These are phyloP conservation scores for Odontamblyopus lacepedii DNA, from an alignment of 2,797 vertebrate species.

Conservation along the genomic window DNA sequence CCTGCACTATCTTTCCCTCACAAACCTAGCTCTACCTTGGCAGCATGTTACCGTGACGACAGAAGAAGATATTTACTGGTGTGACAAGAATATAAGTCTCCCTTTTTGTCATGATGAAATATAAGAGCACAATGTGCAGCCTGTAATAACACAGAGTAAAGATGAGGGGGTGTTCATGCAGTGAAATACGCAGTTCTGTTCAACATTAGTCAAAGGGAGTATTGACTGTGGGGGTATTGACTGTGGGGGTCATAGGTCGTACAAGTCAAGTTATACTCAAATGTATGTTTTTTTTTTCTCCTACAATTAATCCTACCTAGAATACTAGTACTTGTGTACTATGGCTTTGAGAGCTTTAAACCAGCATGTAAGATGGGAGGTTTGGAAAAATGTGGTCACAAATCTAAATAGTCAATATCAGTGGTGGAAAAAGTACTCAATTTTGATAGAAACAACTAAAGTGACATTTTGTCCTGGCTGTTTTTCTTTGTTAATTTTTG, in stretches of 20 bases:
- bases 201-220: neutral
- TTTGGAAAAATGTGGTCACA: too few species aligned
- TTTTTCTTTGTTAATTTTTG: too few species aligned
- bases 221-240: neutral
- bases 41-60: neutral
- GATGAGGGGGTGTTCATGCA: neutral
- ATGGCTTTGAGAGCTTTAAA: too few species aligned
- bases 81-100: constrained; percentile 8
- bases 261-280: neutral
- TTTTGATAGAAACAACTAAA: too few species aligned
- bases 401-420: too few species aligned
- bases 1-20: constrained; percentile 5
- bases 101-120: neutral
- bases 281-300: neutral
- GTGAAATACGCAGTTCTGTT: neutral
- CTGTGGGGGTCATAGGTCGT: neutral
- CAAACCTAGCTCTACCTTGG: constrained; percentile 8
- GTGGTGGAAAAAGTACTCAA: too few species aligned
- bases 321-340: neutral
- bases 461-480: too few species aligned
- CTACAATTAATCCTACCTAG: neutral
- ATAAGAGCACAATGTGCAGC: neutral
- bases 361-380: too few species aligned
- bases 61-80: constrained; percentile 7
- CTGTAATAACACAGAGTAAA: neutral